Evolutionary conservation across 1,140 invertebrate species (phyloP), one percentile per base, ranked within the genome.

Genomic region (Drosophila mauritiana): DNA sequence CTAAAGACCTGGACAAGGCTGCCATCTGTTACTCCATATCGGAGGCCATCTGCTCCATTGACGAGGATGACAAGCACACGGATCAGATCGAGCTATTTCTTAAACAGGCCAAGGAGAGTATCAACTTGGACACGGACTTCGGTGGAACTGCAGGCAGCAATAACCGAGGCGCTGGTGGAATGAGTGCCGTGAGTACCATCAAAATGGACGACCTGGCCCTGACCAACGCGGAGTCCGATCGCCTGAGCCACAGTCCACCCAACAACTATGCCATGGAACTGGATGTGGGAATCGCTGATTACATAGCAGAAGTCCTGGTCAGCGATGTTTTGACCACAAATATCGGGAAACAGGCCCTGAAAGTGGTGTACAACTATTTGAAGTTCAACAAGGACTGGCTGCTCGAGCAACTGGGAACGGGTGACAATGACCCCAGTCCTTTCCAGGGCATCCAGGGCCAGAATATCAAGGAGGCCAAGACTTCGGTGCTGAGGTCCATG

Each of bases 21-120:
- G 92, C 77, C 73, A 93, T 63, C 82, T 94, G 91, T 3, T 92
- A 94, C 13, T 94, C 95, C 0, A 91, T 96, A 1, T 95, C 95
- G 0, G 96, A 97, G 91, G 95, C 95, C 0, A 93, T 97, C 11
- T 97, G 96, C 78, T 95, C 94, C n/a, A 95, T 96, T 34, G 96
- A 96, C 80, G 95, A 96, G 73, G 95, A 96, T 48, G 94, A 96
- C 76, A 96, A 96, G 74, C 95, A 96, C 62, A 95, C 95, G 0
- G 93, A 94, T 53, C 94, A 96, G 77, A 95, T 96, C 49, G 93
- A 94, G 2, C 89, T 93, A 36, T 93, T 96, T 7, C 82, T 96
- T 13, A 91, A 92, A 17, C 93, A 94, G 55, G 93, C 94, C 15
- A 93, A 94, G 59, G 92, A 93, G n/a, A 91, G 89, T 43, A 92